Base-by-base conservation (phyloP, 2,113 vertebrate species). In the Rhynchomys soricoides region DNA sequence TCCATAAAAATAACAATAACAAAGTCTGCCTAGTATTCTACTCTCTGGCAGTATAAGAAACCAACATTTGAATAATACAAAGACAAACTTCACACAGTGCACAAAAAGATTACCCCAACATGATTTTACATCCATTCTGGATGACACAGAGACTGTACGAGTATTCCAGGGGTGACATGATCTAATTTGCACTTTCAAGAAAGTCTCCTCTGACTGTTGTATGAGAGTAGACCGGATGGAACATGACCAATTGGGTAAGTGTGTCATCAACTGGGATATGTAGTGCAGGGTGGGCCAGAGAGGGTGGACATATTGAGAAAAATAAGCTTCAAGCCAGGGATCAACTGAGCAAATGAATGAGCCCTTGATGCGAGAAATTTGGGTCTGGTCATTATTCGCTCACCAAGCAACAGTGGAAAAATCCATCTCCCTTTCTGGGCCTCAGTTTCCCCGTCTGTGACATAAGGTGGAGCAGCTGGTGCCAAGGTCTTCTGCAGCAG, bases 401-500 rank as follows among this genome's bases (percentile, higher is more conserved):
- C 40, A 29, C 48, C 11, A 70, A 45, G n/a, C 62, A 68, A 77
- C 43, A 15, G 9, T 57, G 3, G 52, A 24, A 45, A 75, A 7
- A 85, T 66, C 43, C 37, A 43, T 22, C n/a, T 40, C 83, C 15
- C 50, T 52, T 52, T 40, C 24, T 17, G 43, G 55, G 11, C 89
- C 93, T 95, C 87, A 7, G 92, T 95, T 89, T 97, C 95, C 43
- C 86, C n/a, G 13, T n/a, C 77, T 34, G 2, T 21, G 29, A 57
- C 62, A 31, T 9, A 48, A 85, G 24, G 50, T 8, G 1, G 83
- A 59, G 26, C 9, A 31, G 50, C 19, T 17, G 55, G 50, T 11
- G 3, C 29, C 77, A 3, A 68, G 43, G 68, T 85, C 91, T 75
- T 43, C 62, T 24, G 21, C 62, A 59, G 50, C n/a, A 21, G 88